phyloP scores from a whole-genome alignment of 2,797 vertebrate genomes.

The Chrosomus eos region DNA sequence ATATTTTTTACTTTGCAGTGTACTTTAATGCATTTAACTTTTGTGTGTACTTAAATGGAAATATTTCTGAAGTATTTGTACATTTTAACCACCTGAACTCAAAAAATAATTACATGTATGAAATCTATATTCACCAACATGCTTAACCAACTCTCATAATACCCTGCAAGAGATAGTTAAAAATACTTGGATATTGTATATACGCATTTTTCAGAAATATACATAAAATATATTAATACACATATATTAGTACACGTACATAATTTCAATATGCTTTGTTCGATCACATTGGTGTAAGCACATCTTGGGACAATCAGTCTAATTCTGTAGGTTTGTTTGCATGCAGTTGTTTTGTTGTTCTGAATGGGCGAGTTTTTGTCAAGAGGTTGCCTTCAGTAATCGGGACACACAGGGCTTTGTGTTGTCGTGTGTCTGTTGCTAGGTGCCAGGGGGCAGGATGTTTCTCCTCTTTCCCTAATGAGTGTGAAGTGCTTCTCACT shows the following conservation, averaged over 20 bases:
- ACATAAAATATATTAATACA: not conserved
- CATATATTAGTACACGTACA: not conserved
- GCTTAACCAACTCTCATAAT: not conserved
- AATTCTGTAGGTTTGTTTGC: constrained; percentile 12
- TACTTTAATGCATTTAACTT: not conserved
- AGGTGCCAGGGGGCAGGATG: constrained; percentile 66
- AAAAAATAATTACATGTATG: not conserved
- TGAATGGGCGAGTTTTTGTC: constrained; percentile 47
- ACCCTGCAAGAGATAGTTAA: not conserved
- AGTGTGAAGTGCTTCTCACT: constrained; percentile 72
- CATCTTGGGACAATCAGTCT: not conserved
- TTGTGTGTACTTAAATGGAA: not conserved
- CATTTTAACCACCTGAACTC: not conserved
- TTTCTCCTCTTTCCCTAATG: constrained; percentile 73
- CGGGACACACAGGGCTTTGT: constrained; percentile 80
- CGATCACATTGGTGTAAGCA: not conserved
- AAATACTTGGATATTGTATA: not conserved
- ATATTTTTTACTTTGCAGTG: not conserved
- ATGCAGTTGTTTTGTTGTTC: constrained; percentile 51
- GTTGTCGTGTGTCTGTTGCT: constrained; percentile 74
- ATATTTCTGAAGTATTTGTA: not conserved
- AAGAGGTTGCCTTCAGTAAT: constrained; percentile 66
- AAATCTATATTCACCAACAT: not conserved
- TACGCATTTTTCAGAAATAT: no score
- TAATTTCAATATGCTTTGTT: not conserved